phyloP scores from a whole-genome alignment of 2,888 invertebrate species.

The Leucoptera coffeella region DNA sequence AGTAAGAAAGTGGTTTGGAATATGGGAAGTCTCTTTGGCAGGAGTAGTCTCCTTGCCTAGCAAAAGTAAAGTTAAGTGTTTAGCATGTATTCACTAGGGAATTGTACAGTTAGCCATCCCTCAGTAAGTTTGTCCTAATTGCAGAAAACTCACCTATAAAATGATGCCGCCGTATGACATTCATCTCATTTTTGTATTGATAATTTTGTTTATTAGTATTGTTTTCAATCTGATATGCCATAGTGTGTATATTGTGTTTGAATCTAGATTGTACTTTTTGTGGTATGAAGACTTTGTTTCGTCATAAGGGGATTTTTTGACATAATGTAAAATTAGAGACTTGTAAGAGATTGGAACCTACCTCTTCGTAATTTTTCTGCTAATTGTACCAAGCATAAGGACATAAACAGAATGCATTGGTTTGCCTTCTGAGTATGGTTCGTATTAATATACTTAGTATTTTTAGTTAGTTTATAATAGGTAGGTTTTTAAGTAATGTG shows the following conservation, averaged over 20 bases:
- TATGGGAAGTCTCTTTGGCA: slow-evolving; percentile 47
- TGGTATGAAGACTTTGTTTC: slow-evolving; percentile 37
- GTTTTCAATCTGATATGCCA: slow-evolving; percentile 23
- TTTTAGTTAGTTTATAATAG: slow-evolving; percentile 47
- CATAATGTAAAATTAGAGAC: slow-evolving; percentile 45
- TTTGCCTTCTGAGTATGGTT: slow-evolving; percentile 15
- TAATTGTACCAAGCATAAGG: slow-evolving; percentile 45
- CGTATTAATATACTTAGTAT: slow-evolving; percentile 52
- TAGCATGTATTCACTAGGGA: slow-evolving; percentile 49
- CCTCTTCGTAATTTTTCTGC: slow-evolving; percentile 48
- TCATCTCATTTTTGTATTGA: slow-evolving; percentile 14
- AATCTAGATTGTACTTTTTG: slow-evolving; percentile 18
- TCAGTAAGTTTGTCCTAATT: slow-evolving; percentile 51
- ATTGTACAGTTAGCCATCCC: slow-evolving; percentile 55
- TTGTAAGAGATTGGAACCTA: slow-evolving; percentile 38
- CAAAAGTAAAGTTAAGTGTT: slow-evolving; percentile 48
- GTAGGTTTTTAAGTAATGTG: slow-evolving; percentile 52
- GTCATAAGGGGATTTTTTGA: slow-evolving; percentile 13
- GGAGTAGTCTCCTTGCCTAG: slow-evolving; percentile 43
- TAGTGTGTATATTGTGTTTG: slow-evolving; percentile 19
- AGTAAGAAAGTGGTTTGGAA: no score
- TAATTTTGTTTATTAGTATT: slow-evolving; percentile 21
- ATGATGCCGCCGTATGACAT: no score
- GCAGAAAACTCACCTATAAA: slow-evolving; percentile 36
- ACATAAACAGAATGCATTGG: slow-evolving; percentile 13